These are phyloP conservation scores for Tachina lurida DNA, from an alignment of 2,888 invertebrate species.

Conservation along the genomic window DNA sequence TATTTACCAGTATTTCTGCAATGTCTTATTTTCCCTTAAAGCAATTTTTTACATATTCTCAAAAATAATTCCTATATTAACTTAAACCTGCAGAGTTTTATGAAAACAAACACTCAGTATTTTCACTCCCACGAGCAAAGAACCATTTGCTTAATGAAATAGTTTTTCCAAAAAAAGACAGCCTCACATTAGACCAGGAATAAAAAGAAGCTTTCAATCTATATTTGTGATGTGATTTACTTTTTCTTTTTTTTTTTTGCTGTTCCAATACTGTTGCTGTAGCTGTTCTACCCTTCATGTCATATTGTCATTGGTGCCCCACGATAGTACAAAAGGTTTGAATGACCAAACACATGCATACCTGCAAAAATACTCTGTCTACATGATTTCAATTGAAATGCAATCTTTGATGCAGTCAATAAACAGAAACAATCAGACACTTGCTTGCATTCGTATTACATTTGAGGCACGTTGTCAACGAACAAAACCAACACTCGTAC, in stretches of 20 bases:
- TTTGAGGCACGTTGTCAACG: background rate
- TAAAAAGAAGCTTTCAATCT: background rate
- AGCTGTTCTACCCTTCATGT: background rate
- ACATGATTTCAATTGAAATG: conserved; percentile 53
- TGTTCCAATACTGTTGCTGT: background rate
- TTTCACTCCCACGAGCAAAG: background rate
- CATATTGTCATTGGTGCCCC: background rate
- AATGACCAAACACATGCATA: conserved; percentile 9
- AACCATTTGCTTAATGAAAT: no score
- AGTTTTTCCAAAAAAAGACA: background rate
- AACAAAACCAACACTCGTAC: no score
- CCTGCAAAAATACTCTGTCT: conserved; percentile 11
- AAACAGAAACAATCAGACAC: conserved; percentile 1
- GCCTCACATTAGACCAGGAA: background rate
- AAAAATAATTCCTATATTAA: background rate
- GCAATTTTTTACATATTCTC: no score
- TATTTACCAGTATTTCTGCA: no score
- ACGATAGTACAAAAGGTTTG: conserved; percentile 2
- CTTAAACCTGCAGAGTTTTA: background rate
- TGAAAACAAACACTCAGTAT: background rate
- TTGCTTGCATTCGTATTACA: background rate
- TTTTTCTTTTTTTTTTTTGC: background rate
- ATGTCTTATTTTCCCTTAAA: no score
- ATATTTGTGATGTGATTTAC: background rate
- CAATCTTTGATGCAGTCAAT: conserved; percentile 49